Conservation (phyloP, 1,140 invertebrate genomes). For the Halesus radiatus region DNA sequence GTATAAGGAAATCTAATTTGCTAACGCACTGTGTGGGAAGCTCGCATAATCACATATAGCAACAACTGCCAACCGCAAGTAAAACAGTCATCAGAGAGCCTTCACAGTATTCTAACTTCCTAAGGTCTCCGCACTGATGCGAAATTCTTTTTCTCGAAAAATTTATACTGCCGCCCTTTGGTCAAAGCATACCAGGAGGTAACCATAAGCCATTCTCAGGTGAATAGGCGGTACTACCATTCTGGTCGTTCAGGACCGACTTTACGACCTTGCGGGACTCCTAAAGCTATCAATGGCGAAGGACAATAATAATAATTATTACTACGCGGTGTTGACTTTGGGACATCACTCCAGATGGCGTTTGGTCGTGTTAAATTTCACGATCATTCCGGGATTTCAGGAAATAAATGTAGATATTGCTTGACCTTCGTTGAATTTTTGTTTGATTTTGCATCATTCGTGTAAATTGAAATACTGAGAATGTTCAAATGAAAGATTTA, state of each 20-base stretch:
- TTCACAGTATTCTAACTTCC: no score
- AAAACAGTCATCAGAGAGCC: no score
- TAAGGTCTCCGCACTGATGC: no score
- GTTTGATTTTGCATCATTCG: no score
- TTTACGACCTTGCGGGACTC: background rate
- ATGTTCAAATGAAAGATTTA: no score
- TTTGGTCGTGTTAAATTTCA: background rate
- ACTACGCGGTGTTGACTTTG: constrained; percentile 17
- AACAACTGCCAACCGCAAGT: no score
- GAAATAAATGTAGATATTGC: no score
- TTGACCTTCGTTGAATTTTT: no score
- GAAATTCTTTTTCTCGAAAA: background rate
- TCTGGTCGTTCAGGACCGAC: background rate
- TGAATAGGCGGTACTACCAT: background rate
- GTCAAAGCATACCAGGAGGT: constrained; percentile 9
- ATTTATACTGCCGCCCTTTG: constrained; percentile 12
- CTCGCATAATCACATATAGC: no score
- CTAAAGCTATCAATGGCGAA: constrained; percentile 7
- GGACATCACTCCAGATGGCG: constrained; percentile 1
- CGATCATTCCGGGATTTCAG: background rate
- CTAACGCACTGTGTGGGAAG: no score
- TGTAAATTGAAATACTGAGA: no score
- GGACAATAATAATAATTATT: background rate
- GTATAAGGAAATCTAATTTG: no score
- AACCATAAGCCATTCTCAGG: background rate